A percentile compares a stretch with the other conserved stretches of the same genome.
These are phyloP conservation scores for Agrochola lychnidis DNA, from an alignment of 2,888 invertebrate species.

Conservation along the genomic window DNA sequence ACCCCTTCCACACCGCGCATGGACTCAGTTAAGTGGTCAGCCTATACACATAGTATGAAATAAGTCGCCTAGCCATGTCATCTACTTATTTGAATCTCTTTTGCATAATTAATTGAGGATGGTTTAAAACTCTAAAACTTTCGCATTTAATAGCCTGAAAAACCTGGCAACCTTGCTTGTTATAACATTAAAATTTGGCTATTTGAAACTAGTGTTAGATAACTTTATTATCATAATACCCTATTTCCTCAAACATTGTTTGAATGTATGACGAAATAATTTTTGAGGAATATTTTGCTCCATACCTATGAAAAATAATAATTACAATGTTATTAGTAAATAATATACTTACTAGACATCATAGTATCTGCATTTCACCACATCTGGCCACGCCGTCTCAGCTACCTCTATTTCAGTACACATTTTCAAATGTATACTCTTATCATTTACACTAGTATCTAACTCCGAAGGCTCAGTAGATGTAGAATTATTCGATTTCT, in stretches of 20 bases:
- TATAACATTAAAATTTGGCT: not conserved
- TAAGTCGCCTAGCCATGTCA: not conserved
- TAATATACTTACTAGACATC: slow-evolving; percentile 92
- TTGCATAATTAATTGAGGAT: not conserved
- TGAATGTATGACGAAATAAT: not conserved
- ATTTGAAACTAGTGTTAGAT: not conserved
- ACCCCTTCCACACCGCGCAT: no score
- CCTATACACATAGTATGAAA: not conserved
- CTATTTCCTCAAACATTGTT: not conserved
- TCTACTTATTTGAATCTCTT: not conserved
- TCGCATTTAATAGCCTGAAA: not conserved
- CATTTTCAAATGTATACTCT: slow-evolving; percentile 80
- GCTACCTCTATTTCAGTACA: slow-evolving; percentile 81
- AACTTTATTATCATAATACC: no score
- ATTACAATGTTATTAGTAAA: no score
- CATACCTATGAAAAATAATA: not conserved
- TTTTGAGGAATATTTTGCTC: not conserved
- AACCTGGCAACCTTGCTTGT: not conserved
- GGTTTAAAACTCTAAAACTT: not conserved
- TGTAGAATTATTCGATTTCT: slow-evolving; percentile 50
- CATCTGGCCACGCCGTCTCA: slow-evolving; percentile 90
- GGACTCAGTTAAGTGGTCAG: no score
- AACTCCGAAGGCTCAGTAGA: slow-evolving; percentile 70
- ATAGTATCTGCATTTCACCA: slow-evolving; percentile 91
- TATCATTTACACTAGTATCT: slow-evolving; percentile 79